Percentiles rank a stretch among this genome's conserved stretches.
These are phyloP conservation scores for Drosophila athabasca DNA, from an alignment of 1,140 invertebrate genomes.

Conservation along the genomic window DNA sequence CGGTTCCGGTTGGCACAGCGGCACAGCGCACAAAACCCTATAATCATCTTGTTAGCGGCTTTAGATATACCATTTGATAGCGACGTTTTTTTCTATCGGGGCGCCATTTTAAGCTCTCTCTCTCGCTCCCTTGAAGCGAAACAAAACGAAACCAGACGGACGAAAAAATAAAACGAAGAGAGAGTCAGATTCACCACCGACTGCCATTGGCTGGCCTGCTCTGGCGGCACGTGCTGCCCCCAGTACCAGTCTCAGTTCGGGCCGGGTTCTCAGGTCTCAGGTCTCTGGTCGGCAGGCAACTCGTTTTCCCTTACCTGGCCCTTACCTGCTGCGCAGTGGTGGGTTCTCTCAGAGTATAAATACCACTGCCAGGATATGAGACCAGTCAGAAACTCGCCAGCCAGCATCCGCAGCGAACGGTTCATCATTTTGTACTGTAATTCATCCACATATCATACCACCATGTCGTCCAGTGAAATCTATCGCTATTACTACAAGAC, in stretches of 20 bases:
- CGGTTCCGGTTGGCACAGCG: slow-evolving; percentile 58
- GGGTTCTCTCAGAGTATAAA: slow-evolving; percentile 63
- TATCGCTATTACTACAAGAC: slow-evolving; percentile 83
- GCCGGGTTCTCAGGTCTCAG: slow-evolving; percentile 9
- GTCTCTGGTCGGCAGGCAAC: slow-evolving; percentile 41
- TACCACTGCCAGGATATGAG: slow-evolving; percentile 55
- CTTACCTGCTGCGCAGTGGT: slow-evolving; percentile 61
- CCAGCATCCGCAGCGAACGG: slow-evolving; percentile 55
- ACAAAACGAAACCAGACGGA: too few relatives aligned
- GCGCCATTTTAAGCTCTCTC: slow-evolving; percentile 57
- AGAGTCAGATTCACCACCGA: too few relatives aligned
- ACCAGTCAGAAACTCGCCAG: slow-evolving; percentile 63
- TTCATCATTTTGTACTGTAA: slow-evolving; percentile 17
- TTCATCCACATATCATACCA: neutral
- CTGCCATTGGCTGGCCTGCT: too few relatives aligned
- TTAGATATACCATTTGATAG: slow-evolving; percentile 64
- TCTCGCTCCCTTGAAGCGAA: too few relatives aligned
- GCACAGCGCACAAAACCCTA: slow-evolving; percentile 25
- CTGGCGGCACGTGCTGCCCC: too few relatives aligned
- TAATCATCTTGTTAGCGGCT: slow-evolving; percentile 79
- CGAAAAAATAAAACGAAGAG: too few relatives aligned
- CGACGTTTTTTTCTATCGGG: slow-evolving; percentile 35
- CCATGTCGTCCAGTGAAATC: slow-evolving; percentile 80
- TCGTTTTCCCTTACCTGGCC: slow-evolving; percentile 57
- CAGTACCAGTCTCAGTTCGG: neutral